phyloP scores from a whole-genome alignment of 2,888 invertebrate species.

The Acanthoscelides obtectus region DNA sequence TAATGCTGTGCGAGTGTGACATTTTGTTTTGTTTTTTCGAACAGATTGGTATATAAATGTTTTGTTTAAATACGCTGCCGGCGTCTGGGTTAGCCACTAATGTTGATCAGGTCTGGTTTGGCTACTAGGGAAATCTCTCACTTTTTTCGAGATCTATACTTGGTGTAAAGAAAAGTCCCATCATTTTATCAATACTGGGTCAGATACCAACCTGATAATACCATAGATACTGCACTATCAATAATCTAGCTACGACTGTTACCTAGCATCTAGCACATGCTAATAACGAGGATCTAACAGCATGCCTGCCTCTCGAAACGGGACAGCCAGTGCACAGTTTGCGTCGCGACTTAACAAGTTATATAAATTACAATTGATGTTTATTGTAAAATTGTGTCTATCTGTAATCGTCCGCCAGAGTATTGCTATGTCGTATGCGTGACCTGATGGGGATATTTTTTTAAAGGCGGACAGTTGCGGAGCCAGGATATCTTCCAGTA shows the following conservation, averaged over 20 bases:
- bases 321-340: background rate
- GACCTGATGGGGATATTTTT: background rate
- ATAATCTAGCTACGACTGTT: background rate
- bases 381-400: conserved; percentile 18
- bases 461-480: background rate
- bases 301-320: background rate
- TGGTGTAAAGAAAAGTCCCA: too few species aligned
- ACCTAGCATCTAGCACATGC: background rate
- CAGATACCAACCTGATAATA: too few species aligned
- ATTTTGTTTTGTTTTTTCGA: too few species aligned
- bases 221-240: too few species aligned
- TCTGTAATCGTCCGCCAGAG: background rate
- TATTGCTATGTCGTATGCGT: background rate
- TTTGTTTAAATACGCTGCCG: too few species aligned
- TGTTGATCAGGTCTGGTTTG: too few species aligned
- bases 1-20: too few species aligned
- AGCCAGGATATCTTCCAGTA: background rate
- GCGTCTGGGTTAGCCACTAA: too few species aligned
- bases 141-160: too few species aligned
- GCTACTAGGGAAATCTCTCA: too few species aligned
- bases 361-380: conserved; percentile 22
- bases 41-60: too few species aligned
- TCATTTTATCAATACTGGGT: too few species aligned
- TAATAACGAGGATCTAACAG: background rate
- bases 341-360: conserved; percentile 13